Evolutionary conservation across 2,113 vertebrate species (phyloP).

Genomic region (Apus apus): DNA sequence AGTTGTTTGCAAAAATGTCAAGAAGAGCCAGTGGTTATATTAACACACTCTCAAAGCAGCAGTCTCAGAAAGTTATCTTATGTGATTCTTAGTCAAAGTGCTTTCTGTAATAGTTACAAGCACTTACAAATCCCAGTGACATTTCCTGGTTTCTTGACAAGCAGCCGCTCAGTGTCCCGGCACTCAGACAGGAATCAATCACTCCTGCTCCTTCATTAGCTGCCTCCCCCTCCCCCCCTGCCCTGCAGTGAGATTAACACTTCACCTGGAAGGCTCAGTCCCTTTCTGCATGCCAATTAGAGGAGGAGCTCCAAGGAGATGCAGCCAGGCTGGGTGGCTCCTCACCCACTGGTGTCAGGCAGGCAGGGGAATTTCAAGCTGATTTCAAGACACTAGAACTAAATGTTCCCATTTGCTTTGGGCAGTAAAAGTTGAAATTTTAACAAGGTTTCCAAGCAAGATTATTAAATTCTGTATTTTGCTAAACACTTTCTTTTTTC

Average conservation of each 20-base stretch:
- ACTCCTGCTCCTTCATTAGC: background rate
- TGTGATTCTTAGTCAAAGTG: background rate
- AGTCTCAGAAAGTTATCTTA: background rate
- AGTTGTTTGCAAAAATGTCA: constrained; percentile 60
- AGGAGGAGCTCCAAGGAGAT: background rate
- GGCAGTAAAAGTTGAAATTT: background rate
- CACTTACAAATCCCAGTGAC: background rate
- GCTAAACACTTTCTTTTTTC: background rate
- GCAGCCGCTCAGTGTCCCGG: background rate
- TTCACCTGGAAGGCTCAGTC: background rate
- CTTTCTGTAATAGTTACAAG: background rate
- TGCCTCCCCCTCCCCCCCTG: background rate
- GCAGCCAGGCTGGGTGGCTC: background rate
- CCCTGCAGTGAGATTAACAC: background rate
- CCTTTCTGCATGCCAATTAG: background rate
- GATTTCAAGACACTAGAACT: background rate
- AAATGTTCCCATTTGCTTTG: background rate
- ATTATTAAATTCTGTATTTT: background rate
- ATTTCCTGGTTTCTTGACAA: constrained; percentile 13
- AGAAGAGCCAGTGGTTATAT: constrained; percentile 29
- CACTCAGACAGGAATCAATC: background rate
- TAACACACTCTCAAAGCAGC: constrained; percentile 9
- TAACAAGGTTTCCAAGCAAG: background rate
- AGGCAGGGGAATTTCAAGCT: background rate
- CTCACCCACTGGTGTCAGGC: background rate